Conservation (phyloP, 2,113 vertebrate genomes). For the Origma solitaria region DNA sequence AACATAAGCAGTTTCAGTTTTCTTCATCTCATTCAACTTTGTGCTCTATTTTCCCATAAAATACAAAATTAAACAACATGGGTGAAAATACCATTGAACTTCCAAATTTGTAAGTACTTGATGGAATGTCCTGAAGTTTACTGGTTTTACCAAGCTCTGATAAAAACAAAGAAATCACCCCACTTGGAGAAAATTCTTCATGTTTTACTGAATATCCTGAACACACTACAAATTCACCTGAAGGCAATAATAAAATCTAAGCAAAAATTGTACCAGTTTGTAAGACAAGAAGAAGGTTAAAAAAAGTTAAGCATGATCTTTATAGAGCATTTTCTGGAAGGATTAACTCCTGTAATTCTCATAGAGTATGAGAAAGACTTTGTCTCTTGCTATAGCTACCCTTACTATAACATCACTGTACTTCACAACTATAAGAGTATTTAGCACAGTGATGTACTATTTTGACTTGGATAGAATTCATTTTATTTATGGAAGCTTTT, state of each 20-base stretch:
- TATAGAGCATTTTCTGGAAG: neutral
- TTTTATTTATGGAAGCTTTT: neutral
- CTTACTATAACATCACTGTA: neutral
- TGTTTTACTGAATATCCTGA: neutral
- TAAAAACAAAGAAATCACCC: neutral
- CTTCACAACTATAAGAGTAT: neutral
- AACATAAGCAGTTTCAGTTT: neutral
- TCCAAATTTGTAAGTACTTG: neutral
- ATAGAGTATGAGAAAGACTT: neutral
- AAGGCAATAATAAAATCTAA: neutral
- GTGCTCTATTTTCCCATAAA: neutral
- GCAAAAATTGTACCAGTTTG: neutral
- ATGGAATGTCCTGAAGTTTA: neutral
- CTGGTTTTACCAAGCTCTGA: neutral
- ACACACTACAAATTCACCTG: neutral
- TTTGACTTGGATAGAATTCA: neutral
- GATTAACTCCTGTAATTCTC: neutral
- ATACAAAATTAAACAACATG: neutral
- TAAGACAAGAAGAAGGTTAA: neutral
- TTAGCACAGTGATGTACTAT: neutral
- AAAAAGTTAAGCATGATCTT: neutral
- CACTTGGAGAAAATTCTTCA: neutral
- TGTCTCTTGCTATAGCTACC: neutral
- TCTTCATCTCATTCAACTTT: slow-evolving; percentile 35
- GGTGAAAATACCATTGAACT: neutral